Base-by-base conservation (phyloP, 2,888 invertebrate species). In the Harpalus rufipes region DNA sequence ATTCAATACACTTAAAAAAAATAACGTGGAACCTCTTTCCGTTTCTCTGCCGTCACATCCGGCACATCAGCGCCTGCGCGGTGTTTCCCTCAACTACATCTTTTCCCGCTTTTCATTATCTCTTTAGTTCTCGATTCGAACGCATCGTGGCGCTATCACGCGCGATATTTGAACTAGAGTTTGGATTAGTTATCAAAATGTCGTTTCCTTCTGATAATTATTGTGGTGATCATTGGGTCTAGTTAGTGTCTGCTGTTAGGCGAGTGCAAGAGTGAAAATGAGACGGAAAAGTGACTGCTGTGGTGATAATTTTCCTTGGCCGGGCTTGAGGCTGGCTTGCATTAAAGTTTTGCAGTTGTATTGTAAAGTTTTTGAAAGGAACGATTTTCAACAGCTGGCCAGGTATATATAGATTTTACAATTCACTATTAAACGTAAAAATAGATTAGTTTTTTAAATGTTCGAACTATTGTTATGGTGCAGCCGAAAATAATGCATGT, bases 361-460 rank as follows among this genome's bases (percentile, higher is more conserved):
- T 92, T 96, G 96, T 92, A 97, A 96, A 91, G 96, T 96, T 88
- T 97, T 97, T 91, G 96, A 96, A 89, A 94, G 95, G 89, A 94
- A 94, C 59, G 81, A 84, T 84, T 85, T 83, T 72, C 85, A 80
- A 85, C 85, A 85, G 68, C 80, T 85, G 25, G 85, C 85, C 32
- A 85, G 85, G 85, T 81, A 68, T 51, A 51, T 81, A 18, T 81
- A 80, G 81, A 68, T 81, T 81, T 68, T 72, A 81, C 51, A 81
- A 81, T 81, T 68, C 65, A 56, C 81, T 68, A 21, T 56, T 78
- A 65, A 84, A 76, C 61, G 16, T 76, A 76, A 76, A 74, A 76
- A 83, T 83, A 72, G 74, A 83, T 12, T 14, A 10, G 1, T 51
- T 51, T 51, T 59, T 59, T 12, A 14, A 7, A 5, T 59, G 10